Percentiles rank a stretch among this genome's conserved stretches.
Conservation (phyloP, 2,113 vertebrate species). For the Neotoma lepida region DNA sequence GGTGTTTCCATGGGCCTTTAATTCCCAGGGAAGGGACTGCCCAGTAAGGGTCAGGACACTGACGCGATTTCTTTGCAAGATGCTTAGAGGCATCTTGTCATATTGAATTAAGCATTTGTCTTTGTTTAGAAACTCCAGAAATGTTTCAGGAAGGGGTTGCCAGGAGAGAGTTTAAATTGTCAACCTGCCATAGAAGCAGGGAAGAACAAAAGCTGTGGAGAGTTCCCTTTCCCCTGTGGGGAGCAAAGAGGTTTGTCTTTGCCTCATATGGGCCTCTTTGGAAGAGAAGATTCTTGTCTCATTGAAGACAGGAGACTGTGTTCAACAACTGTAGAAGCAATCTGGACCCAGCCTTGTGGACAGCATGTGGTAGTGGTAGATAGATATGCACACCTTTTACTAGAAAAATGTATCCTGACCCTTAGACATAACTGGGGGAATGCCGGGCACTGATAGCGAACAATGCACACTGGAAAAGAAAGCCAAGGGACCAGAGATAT, state of each 20-base stretch:
- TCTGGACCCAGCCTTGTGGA: neutral
- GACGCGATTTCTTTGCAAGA: conserved; percentile 46
- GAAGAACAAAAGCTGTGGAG: conserved; percentile 51
- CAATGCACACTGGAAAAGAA: neutral
- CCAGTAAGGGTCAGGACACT: neutral
- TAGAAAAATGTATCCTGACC: neutral
- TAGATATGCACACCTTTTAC: neutral
- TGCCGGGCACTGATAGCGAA: neutral
- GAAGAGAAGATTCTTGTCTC: neutral
- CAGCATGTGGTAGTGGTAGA: neutral
- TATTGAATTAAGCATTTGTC: conserved; percentile 65
- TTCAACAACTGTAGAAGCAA: conserved; percentile 6
- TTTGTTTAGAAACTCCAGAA: conserved; percentile 70
- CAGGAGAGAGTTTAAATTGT: conserved; percentile 58
- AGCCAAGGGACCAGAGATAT: too few species aligned
- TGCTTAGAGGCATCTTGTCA: conserved; percentile 65
- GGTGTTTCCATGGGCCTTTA: conserved; percentile 34
- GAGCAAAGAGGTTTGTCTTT: conserved; percentile 19
- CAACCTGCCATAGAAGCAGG: conserved; percentile 27
- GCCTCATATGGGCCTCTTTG: neutral
- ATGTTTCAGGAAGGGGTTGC: conserved; percentile 61
- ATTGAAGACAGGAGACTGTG: neutral
- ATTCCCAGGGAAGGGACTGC: conserved; percentile 12
- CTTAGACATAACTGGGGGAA: neutral
- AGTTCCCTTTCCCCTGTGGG: neutral